A percentile compares a stretch with the other conserved stretches of the same genome.
Evolutionary conservation across 2,113 vertebrate genomes (phyloP).

Genomic region (Lethenteron camtschaticum): DNA sequence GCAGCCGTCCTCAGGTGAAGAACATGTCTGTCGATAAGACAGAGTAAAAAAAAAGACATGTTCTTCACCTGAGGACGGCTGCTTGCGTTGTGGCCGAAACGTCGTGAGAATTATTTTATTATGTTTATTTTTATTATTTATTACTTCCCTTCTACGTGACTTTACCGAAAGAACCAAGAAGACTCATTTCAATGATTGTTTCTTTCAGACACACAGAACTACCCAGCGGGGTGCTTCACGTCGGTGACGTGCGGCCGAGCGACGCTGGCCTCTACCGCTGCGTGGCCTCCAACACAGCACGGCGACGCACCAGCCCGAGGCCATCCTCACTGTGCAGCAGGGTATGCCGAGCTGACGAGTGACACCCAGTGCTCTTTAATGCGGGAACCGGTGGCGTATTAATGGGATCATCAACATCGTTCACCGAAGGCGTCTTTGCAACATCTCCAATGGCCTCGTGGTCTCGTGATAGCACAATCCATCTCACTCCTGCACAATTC

Average conservation of each 20-base stretch:
- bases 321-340: slow-evolving; percentile 37
- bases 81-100: too few species aligned
- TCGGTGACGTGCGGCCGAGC: slow-evolving; percentile 40
- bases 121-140: too few species aligned
- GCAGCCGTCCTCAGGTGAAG: too few species aligned
- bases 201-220: slow-evolving; percentile 17
- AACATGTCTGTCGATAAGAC: too few species aligned
- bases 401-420: not conserved
- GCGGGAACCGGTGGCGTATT: not conserved
- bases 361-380: not conserved
- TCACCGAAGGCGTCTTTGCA: not conserved
- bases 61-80: too few species aligned
- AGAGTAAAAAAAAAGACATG: too few species aligned
- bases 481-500: slow-evolving; percentile 11
- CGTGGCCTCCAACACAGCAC: slow-evolving; percentile 38
- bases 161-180: too few species aligned
- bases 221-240: slow-evolving; percentile 77
- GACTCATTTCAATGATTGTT: too few species aligned
- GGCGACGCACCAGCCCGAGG: slow-evolving; percentile 43
- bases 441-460: not conserved
- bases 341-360: slow-evolving; percentile 22
- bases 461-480: slow-evolving; percentile 1
- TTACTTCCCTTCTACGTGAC: too few species aligned
- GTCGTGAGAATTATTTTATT: too few species aligned
- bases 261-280: slow-evolving; percentile 62